Base-by-base conservation (phyloP, 2,888 invertebrate genomes). In the Bembecia ichneumoniformis region DNA sequence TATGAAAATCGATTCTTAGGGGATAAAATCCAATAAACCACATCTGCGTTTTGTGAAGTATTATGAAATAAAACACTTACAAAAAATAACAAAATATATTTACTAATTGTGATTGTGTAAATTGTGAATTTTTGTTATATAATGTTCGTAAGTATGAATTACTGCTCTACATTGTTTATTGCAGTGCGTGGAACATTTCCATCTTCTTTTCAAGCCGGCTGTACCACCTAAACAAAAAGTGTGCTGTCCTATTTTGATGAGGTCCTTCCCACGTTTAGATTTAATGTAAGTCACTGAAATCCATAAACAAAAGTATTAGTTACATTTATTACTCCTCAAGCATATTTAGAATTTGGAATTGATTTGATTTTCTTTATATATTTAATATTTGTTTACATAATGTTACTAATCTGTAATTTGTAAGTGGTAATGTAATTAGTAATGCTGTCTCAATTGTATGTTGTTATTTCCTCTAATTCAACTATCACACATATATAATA, bases 191-290 rank as follows among this genome's bases (percentile, higher is more conserved):
- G 52, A 52, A 49, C 66, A 66, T 47, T 52, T 54, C 65, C 65
- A 66, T 28, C 68, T 49, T 1, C 55, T 66, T 47, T 58, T 68
- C 7, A 35, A 5, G 0, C 66, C 64, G 13, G 49, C 49, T 0
- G 54, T 51, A 17, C 20, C 2, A 17, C 57, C 56, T 15, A 47
- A 52, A 11, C 52, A 57, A 49, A 52, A 63, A 11, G 55, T 58
- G 51, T 58, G 59, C 5, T 56, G 51, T 1, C 55, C 58, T 1
- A 59, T 20, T 20, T 54, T 49, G 3, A 68, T 49, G 51, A 64
- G 50, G 0, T 55, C 53, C 3, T 58, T 60, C 1, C 68, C 67
- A 40, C 58, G 56, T 7, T 55, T 55, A 0, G 71, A 71, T n/a
- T 49, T 52, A 13, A 62, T 55, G 36, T 57, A 62, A 46, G 46